phyloP scores from a whole-genome alignment of 2,113 vertebrate genomes.

The Hippotragus niger region DNA sequence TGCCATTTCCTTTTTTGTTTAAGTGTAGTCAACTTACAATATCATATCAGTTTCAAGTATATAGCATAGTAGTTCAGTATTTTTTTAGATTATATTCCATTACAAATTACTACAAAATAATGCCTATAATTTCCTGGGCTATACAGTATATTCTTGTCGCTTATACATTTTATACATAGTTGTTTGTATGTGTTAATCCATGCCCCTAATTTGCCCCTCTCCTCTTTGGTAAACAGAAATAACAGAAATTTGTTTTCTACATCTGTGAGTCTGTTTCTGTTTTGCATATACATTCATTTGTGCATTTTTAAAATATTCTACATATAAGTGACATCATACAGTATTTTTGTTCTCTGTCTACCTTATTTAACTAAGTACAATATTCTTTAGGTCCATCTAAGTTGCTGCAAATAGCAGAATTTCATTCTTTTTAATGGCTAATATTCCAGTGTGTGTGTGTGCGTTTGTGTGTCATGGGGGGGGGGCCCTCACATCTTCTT shows the following conservation, averaged over 20 bases:
- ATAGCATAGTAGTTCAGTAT: background rate
- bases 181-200: background rate
- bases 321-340: background rate
- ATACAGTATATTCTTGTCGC: background rate
- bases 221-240: background rate
- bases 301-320: background rate
- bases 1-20: background rate
- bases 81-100: background rate
- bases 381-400: background rate
- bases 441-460: background rate
- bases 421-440: background rate
- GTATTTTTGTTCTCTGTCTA: background rate
- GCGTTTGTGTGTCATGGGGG: rapidly evolving
- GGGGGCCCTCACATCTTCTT: background rate
- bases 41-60: background rate
- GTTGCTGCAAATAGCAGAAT: background rate
- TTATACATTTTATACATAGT: background rate
- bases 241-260: background rate
- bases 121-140: background rate
- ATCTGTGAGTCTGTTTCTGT: background rate
- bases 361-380: background rate
- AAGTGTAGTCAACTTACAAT: background rate
- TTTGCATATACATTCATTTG: background rate
- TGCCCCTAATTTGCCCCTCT: background rate
- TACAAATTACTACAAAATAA: background rate